These are phyloP conservation scores for Empis stercorea DNA, from an alignment of 2,888 invertebrate species.

Conservation along the genomic window DNA sequence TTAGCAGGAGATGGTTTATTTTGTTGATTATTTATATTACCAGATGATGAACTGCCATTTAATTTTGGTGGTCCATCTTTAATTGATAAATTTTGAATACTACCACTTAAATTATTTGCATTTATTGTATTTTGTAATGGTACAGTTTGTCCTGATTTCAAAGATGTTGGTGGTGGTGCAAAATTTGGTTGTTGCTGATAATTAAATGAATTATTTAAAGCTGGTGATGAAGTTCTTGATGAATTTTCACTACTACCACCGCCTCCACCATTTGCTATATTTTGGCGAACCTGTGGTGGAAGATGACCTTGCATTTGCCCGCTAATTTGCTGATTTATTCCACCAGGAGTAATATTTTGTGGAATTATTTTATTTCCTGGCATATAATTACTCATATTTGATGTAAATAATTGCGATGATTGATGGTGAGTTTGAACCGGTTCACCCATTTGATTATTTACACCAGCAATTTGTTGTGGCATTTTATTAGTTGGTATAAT, in stretches of 20 bases:
- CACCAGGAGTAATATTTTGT: too few relatives aligned
- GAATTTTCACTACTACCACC: conserved; percentile 26
- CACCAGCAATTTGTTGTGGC: neutral
- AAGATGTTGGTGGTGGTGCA: neutral
- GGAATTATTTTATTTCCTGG: neutral
- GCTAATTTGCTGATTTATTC: too few relatives aligned
- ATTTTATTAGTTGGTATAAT: conserved; percentile 4
- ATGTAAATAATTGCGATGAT: neutral
- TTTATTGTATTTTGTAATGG: conserved; percentile 4
- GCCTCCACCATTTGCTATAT: conserved; percentile 13
- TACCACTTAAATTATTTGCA: conserved; percentile 12
- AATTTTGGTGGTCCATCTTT: conserved; percentile 3
- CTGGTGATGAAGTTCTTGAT: conserved; percentile 33
- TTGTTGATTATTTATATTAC: neutral
- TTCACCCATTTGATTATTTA: too few relatives aligned
- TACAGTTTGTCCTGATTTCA: conserved; percentile 7
- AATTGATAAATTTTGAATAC: conserved; percentile 17
- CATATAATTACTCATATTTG: conserved; percentile 4
- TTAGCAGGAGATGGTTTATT: neutral
- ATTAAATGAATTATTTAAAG: conserved; percentile 16
- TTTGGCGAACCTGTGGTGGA: neutral
- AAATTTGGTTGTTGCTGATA: conserved; percentile 5
- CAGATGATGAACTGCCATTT: neutral
- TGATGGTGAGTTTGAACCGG: neutral
- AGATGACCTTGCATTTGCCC: neutral